Evolutionary conservation across 2,113 vertebrate genomes (phyloP), one percentile per base, ranked within the genome.

Genomic region (Telmatochromis brachygnathus): DNA sequence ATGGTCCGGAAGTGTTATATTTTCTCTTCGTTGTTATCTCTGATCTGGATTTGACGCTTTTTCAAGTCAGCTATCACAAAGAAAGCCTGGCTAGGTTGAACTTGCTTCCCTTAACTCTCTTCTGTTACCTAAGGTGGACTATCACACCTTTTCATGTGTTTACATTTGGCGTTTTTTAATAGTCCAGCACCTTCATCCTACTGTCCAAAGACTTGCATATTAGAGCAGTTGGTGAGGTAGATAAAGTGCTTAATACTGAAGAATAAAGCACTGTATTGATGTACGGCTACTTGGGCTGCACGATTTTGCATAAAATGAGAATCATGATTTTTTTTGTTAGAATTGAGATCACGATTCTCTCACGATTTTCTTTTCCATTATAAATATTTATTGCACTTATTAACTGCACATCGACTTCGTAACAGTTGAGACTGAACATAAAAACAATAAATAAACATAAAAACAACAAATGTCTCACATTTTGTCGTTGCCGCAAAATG

Each of bases 321-420:
- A 45, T 45, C 13, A 45, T 0, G 0, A 45, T 45, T 45, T 45
- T 45, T 45, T 2, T 13, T 39, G 2, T 10, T 37, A 10, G 4
- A 37, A 2, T 5, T 39, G 37, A 39, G 37, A 39, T 39, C 37
- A 39, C 37, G 37, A 39, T 39, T 39, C 10, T 39, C 37, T 39
- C 37, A 39, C 37, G 10, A 39, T 39, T 39, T 39, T 39, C 37
- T 39, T 39, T 39, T 39, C 37, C 37, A 39, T 5, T 39, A 39
- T 39, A 39, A 39, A 39, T 39, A 39, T 39, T 39, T 39, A 39
- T 39, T 39, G 37, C 37, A 39, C 37, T 39, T 39, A 39, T 39
- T 39, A 39, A 39, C 37, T 39, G 37, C 37, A 39, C 10, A 0
- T 11, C 0, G 0, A 11, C 37, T 39, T 39, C 37, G 37, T 39